Conservation (phyloP, 2,888 invertebrate species). For the Phyllotreta cruciferae region DNA sequence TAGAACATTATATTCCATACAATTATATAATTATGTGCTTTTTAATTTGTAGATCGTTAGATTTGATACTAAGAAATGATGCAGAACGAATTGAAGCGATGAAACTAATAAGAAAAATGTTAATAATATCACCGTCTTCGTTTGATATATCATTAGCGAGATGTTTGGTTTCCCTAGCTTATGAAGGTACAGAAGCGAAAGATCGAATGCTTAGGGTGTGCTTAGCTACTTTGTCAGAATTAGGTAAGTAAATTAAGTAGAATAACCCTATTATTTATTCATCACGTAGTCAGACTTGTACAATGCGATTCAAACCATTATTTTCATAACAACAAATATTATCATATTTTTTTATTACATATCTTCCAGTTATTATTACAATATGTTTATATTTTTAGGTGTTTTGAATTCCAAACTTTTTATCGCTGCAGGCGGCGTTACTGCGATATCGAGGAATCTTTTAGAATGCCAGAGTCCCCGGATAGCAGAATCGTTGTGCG, state of each 20-base stretch:
- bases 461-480: constrained; percentile 87
- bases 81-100: constrained; percentile 91
- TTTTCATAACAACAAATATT: not conserved
- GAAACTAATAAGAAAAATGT: constrained; percentile 78
- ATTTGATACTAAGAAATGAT: constrained; percentile 88
- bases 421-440: constrained; percentile 83
- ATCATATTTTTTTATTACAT: not conserved
- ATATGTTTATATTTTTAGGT: constrained; percentile 61
- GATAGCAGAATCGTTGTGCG: constrained; percentile 89
- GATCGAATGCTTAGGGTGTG: constrained; percentile 86
- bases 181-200: constrained; percentile 76
- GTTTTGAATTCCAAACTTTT: constrained; percentile 83
- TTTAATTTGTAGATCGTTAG: constrained; percentile 74
- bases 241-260: constrained; percentile 64
- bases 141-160: constrained; percentile 80
- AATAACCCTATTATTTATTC: not conserved
- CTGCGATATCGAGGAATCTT: constrained; percentile 81
- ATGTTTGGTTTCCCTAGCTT: constrained; percentile 82
- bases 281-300: not conserved
- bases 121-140: constrained; percentile 69
- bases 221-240: constrained; percentile 86
- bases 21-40: constrained; percentile 15
- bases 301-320: no score
- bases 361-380: no score
- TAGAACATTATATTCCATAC: constrained; percentile 1